phyloP scores from a whole-genome alignment of 2,797 vertebrate species.

The Hoplostethus atlanticus region DNA sequence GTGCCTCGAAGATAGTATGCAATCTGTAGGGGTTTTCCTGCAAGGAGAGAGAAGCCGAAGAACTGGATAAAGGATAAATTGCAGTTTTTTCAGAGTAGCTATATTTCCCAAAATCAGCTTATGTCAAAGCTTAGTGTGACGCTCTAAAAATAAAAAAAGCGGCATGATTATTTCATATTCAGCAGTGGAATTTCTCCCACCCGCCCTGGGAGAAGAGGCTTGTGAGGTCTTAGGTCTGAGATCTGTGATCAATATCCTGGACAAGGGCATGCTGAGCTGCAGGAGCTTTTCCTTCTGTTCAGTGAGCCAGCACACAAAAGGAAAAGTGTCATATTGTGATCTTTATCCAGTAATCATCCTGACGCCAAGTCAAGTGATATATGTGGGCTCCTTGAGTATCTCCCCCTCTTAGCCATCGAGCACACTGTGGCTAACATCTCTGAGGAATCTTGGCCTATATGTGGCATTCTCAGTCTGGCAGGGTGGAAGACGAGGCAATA shows the following conservation, averaged over 20 bases:
- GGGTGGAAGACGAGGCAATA: constrained; percentile 19
- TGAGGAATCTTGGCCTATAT: constrained; percentile 38
- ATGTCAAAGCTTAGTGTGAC: constrained; percentile 13
- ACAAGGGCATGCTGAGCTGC: constrained; percentile 76
- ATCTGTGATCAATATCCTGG: constrained; percentile 81
- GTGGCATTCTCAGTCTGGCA: neutral
- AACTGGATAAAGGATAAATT: neutral
- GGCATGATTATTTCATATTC: constrained; percentile 75
- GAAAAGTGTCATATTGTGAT: constrained; percentile 99
- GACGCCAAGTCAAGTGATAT: constrained; percentile 92
- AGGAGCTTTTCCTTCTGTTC: constrained; percentile 89
- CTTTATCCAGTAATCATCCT: constrained; percentile 98
- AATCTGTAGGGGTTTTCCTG: neutral
- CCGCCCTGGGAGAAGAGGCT: constrained; percentile 81
- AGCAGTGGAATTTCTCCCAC: constrained; percentile 90
- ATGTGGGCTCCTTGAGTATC: constrained; percentile 87
- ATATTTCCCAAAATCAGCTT: constrained; percentile 1
- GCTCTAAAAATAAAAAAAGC: constrained; percentile 52
- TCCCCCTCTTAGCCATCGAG: constrained; percentile 11
- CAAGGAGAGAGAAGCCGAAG: neutral
- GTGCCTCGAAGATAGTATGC: neutral
- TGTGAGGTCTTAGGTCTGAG: constrained; percentile 73
- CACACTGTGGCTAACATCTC: constrained; percentile 66
- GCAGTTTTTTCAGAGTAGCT: neutral
- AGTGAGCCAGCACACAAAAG: constrained; percentile 91